Evolutionary conservation across 2,888 invertebrate genomes (phyloP).

Genomic region (Troglohyphantes excavatus): DNA sequence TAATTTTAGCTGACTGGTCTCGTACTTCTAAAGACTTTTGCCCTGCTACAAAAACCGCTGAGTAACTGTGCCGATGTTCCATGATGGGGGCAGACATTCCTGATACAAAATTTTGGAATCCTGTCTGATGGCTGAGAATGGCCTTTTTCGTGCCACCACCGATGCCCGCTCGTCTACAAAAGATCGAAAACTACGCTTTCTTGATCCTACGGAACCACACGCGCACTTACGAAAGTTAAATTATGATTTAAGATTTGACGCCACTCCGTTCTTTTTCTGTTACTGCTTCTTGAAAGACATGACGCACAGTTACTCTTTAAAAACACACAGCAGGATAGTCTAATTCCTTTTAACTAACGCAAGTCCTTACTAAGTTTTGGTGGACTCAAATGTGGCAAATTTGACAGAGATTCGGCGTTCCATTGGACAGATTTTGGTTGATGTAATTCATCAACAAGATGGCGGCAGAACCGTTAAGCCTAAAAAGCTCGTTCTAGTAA

Average conservation of each 20-base stretch:
- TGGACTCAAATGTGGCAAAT: too few species aligned
- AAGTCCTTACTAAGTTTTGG: too few species aligned
- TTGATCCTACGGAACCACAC: slow-evolving; percentile 64
- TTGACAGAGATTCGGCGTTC: background rate
- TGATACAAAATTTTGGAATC: slow-evolving; percentile 23
- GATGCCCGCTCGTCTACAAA: slow-evolving; percentile 35
- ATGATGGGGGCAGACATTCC: slow-evolving; percentile 19
- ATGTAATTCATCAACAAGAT: background rate
- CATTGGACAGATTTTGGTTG: background rate
- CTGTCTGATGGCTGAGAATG: slow-evolving; percentile 40
- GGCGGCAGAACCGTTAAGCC: background rate
- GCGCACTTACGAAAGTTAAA: slow-evolving; percentile 44
- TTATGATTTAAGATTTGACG: slow-evolving; percentile 5
- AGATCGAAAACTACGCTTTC: slow-evolving; percentile 75
- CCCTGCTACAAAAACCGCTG: background rate
- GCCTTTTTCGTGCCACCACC: slow-evolving; percentile 38
- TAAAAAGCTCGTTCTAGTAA: background rate
- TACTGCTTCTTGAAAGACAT: slow-evolving; percentile 22
- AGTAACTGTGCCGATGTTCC: slow-evolving; percentile 26
- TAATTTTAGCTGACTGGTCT: background rate
- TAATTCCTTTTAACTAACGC: too few species aligned
- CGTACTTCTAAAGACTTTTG: background rate
- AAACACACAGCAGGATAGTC: slow-evolving; percentile 4
- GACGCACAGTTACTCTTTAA: slow-evolving; percentile 45
- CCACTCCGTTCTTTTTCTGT: slow-evolving; percentile 6